Evolutionary conservation across 2,113 vertebrate genomes (phyloP).

Genomic region (Grallaria varia): DNA sequence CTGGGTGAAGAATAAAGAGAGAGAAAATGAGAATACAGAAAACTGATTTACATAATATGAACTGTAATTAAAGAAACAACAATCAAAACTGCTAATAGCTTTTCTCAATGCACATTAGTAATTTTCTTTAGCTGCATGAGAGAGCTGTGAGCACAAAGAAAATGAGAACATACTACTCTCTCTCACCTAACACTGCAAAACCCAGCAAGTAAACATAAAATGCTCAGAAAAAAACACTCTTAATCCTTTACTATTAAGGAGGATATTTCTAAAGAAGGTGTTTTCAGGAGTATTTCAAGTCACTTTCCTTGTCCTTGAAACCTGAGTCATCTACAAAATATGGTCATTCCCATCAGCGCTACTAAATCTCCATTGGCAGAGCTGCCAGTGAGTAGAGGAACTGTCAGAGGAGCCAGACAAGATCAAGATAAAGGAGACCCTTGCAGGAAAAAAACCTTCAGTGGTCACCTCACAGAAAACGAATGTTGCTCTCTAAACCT

Average conservation of each 20-base stretch:
- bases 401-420: not conserved
- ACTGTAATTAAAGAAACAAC: not conserved
- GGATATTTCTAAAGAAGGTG: not conserved
- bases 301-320: not conserved
- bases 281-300: not conserved
- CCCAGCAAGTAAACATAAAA: not conserved
- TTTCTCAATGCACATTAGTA: not conserved
- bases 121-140: not conserved
- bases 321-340: not conserved
- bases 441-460: not conserved
- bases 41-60: not conserved
- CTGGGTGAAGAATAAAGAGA: conserved; percentile 70
- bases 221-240: not conserved
- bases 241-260: not conserved
- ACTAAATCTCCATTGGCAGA: not conserved
- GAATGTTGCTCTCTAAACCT: not conserved
- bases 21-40: conserved; percentile 18
- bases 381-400: not conserved
- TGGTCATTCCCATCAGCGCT: not conserved
- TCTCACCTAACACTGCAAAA: not conserved
- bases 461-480: not conserved
- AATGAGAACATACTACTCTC: not conserved
- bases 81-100: not conserved
- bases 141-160: not conserved
- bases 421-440: not conserved